These are phyloP conservation scores for Campoletis sonorensis DNA, from an alignment of 1,140 invertebrate species.

Conservation along the genomic window DNA sequence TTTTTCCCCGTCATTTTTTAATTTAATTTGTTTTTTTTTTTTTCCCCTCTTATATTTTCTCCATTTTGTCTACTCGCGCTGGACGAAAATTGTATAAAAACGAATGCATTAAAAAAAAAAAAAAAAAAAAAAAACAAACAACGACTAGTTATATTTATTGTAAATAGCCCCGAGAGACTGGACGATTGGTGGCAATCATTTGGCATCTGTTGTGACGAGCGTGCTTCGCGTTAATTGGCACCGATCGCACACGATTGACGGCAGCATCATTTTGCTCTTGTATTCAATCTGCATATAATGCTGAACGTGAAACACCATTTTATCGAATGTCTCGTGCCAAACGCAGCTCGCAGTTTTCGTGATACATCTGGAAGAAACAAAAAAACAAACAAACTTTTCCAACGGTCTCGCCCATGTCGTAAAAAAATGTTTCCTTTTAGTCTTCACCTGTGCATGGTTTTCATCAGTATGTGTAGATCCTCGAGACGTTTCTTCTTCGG, in stretches of 20 bases:
- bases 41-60: too few species aligned
- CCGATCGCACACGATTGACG: constrained; percentile 70
- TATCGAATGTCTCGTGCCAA: constrained; percentile 74
- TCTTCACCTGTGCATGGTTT: constrained; percentile 73
- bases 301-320: constrained; percentile 73
- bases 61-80: constrained; percentile 51
- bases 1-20: not conserved
- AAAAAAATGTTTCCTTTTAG: constrained; percentile 60
- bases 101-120: too few species aligned
- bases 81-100: constrained; percentile 72
- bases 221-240: constrained; percentile 62
- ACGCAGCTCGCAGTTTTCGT: constrained; percentile 71
- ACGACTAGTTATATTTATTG: constrained; percentile 72
- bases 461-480: constrained; percentile 70
- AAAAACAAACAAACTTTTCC: not conserved
- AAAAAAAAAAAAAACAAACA: too few species aligned
- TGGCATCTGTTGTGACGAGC: too few species aligned
- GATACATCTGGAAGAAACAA: constrained; percentile 67
- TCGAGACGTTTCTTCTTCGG: constrained; percentile 69
- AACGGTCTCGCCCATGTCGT: not conserved
- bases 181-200: too few species aligned
- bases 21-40: constrained; percentile 6
- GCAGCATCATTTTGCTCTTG: constrained; percentile 72
- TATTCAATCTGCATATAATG: constrained; percentile 74
- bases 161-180: constrained; percentile 54